phyloP scores from a whole-genome alignment of 2,888 invertebrate species.

The Caenorhabditis parvicauda region DNA sequence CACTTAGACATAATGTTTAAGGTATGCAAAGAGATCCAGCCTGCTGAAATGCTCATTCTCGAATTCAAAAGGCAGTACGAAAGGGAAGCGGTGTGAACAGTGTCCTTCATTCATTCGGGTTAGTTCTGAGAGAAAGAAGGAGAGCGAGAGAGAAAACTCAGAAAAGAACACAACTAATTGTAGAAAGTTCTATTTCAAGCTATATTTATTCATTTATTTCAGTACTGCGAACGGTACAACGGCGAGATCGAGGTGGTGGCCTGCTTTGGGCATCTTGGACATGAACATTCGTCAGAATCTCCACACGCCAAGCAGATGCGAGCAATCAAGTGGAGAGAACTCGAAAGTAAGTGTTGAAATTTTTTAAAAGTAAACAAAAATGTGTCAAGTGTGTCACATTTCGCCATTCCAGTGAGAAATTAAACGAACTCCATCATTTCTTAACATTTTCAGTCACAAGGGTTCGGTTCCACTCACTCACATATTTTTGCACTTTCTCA shows the following conservation, averaged over 20 bases:
- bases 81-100: constrained; percentile 19
- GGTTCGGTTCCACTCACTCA: too few relatives aligned
- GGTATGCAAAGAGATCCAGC: constrained; percentile 11
- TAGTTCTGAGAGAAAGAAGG: not conserved
- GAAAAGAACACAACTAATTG: not conserved
- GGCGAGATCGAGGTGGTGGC: constrained; percentile 33
- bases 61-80: constrained; percentile 19
- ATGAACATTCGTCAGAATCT: constrained; percentile 26
- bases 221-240: constrained; percentile 19
- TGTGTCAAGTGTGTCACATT: too few relatives aligned
- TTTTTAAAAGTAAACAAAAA: too few relatives aligned
- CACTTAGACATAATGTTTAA: not conserved
- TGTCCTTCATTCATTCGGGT: constrained; percentile 35
- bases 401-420: too few relatives aligned
- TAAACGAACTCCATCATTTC: too few relatives aligned
- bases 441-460: too few relatives aligned
- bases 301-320: constrained; percentile 5
- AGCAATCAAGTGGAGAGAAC: constrained; percentile 1
- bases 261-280: constrained; percentile 38
- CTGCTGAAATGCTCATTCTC: constrained; percentile 21
- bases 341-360: not conserved
- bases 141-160: too few relatives aligned
- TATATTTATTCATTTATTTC: constrained; percentile 1
- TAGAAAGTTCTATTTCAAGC: not conserved
- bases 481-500: too few relatives aligned